Evolutionary conservation across 1,140 invertebrate species (phyloP), one percentile per base, ranked within the genome.

Genomic region (Drosophila kikkawai): DNA sequence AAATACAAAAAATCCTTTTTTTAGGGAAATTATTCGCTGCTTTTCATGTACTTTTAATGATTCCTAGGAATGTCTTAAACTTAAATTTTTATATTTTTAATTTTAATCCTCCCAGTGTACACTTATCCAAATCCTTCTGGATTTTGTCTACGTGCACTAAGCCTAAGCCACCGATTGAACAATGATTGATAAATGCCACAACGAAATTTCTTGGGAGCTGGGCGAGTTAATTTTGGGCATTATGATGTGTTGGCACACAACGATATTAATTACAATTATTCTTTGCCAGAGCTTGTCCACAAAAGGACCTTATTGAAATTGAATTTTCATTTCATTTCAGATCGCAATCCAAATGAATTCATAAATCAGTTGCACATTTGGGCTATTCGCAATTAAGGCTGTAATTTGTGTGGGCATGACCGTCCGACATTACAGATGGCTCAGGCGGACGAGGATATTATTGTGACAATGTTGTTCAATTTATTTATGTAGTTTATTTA

Each of bases 331-430:
- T 64, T 42, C 45, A 68, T 68, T 50, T 44, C 29, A 53, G 63
- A 69, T 69, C 29, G n/a, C 47, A 51, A 69, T 69, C 66, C n/a
- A 48, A 69, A 53, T 69, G 29, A 53, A 41, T 68, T 32, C 67
- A 70, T 70, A 73, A 73, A 73, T 73, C 69, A 70, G 68, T 26
- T 70, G 67, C 32, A 70, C 64, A 70, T 68, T 71, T 37, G 3
- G 32, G 17, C 19, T 17, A 69, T 70, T 36, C 26, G 34, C 41
- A 60, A 74, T 74, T 48, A 42, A 59, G 44, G 55, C 37, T 53
- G 44, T 71, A 59, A 73, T 73, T 42, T 51, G 53, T 51, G 32
- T 58, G 39, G 67, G 11, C 47, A 37, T n/a, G 34, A 44, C 19
- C 44, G 5, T 6, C 26, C 26, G 7, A 73, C 50, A 50, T 70